Evolutionary conservation across 2,797 vertebrate genomes (phyloP).

Genomic region (Oceanodroma leucorhoa): DNA sequence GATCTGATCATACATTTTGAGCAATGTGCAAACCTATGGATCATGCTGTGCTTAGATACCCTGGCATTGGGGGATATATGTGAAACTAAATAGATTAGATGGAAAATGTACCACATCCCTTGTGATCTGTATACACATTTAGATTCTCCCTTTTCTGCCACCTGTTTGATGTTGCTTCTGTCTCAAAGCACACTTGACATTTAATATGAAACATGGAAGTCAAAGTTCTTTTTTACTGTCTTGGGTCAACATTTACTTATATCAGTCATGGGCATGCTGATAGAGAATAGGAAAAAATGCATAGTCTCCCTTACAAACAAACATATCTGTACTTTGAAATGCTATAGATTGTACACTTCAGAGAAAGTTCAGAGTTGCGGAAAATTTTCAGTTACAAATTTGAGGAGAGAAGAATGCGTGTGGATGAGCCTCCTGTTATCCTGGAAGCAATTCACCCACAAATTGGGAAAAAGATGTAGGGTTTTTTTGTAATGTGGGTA

Average conservation of each 20-base stretch:
- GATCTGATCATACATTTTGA: conserved; percentile 44
- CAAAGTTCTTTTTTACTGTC: background rate
- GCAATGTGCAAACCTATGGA: conserved; percentile 16
- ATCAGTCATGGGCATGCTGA: background rate
- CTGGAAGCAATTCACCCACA: conserved; percentile 6
- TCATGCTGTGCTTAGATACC: background rate
- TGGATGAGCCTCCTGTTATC: background rate
- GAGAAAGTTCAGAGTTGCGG: background rate
- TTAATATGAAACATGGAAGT: background rate
- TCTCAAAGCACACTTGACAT: background rate
- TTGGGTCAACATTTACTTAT: background rate
- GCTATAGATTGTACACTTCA: background rate
- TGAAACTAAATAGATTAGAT: background rate
- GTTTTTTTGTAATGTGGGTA: background rate
- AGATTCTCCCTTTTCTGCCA: background rate
- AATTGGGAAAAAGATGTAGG: background rate
- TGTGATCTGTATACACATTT: background rate
- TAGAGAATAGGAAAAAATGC: background rate
- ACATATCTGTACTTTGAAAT: background rate
- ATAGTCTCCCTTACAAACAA: background rate
- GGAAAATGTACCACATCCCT: background rate
- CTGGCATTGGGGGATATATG: background rate
- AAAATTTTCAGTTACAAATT: background rate
- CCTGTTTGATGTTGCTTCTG: background rate
- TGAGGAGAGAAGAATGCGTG: background rate